Evolutionary conservation across 1,140 invertebrate genomes (phyloP).

Genomic region (Pseudoatta argentina): DNA sequence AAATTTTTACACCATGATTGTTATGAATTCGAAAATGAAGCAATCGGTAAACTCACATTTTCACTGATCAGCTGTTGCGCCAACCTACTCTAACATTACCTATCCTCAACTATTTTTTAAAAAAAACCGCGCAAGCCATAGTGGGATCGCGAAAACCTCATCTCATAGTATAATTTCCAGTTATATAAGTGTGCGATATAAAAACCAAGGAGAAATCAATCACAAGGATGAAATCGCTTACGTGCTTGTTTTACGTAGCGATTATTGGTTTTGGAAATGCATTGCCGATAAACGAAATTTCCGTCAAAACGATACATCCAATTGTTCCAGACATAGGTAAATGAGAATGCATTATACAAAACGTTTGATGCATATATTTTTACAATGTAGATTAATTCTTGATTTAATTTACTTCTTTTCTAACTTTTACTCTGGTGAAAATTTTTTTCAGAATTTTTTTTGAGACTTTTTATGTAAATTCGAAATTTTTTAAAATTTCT

Average conservation of each 20-base stretch:
- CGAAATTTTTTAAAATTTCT: no score
- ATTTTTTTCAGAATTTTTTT: no score
- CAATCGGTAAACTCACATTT: no score
- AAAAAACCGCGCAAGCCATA: constrained; percentile 1
- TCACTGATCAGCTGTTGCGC: neutral
- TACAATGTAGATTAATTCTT: no score
- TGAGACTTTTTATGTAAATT: no score
- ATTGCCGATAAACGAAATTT: constrained; percentile 1
- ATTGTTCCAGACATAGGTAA: constrained; percentile 15
- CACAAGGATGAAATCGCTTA: neutral
- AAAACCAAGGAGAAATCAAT: neutral
- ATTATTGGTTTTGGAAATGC: neutral
- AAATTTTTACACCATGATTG: no score
- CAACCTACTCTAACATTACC: neutral
- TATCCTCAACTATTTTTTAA: neutral
- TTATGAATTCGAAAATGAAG: neutral
- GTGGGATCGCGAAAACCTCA: neutral
- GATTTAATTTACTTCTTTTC: no score
- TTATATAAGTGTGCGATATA: neutral
- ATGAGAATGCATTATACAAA: neutral
- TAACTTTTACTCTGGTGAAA: no score
- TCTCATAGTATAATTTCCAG: neutral
- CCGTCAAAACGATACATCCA: constrained; percentile 2
- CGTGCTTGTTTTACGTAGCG: neutral
- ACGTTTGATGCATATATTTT: no score